Conservation (phyloP, 2,113 vertebrate genomes). For the Colossoma macropomum region DNA sequence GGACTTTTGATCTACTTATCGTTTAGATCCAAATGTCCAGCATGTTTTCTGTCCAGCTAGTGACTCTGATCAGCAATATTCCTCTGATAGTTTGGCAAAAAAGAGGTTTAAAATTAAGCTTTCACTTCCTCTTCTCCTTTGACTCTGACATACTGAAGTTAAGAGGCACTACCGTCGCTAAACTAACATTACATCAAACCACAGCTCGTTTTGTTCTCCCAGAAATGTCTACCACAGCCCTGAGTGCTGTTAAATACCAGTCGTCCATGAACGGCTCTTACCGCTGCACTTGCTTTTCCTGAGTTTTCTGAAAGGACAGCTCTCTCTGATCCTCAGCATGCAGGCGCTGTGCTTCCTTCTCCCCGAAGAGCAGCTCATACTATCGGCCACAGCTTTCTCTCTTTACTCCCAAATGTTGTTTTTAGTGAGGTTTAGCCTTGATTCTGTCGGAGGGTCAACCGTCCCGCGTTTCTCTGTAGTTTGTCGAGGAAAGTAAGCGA, state of each 20-base stretch:
- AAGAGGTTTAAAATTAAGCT: too few species aligned
- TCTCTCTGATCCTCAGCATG: conserved; percentile 60
- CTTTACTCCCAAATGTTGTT: neutral
- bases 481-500: neutral
- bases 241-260: neutral
- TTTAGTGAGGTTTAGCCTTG: neutral
- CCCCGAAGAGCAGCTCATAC: conserved; percentile 57
- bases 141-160: neutral
- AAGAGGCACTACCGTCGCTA: neutral
- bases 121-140: too few species aligned
- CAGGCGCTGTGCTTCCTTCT: conserved; percentile 59
- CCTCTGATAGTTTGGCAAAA: too few species aligned
- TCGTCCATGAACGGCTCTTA: conserved; percentile 30
- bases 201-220: neutral
- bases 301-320: conserved; percentile 61
- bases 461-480: neutral
- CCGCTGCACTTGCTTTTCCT: conserved; percentile 54
- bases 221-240: too few species aligned
- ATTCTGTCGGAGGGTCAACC: neutral
- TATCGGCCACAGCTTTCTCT: neutral
- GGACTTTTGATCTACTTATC: too few species aligned
- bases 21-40: too few species aligned
- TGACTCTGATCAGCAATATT: too few species aligned
- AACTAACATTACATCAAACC: too few species aligned
- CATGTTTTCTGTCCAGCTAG: too few species aligned